A percentile compares a stretch with the other conserved stretches of the same genome.
Conservation (phyloP, 2,797 vertebrate species). For the Leptodactylus fallax region DNA sequence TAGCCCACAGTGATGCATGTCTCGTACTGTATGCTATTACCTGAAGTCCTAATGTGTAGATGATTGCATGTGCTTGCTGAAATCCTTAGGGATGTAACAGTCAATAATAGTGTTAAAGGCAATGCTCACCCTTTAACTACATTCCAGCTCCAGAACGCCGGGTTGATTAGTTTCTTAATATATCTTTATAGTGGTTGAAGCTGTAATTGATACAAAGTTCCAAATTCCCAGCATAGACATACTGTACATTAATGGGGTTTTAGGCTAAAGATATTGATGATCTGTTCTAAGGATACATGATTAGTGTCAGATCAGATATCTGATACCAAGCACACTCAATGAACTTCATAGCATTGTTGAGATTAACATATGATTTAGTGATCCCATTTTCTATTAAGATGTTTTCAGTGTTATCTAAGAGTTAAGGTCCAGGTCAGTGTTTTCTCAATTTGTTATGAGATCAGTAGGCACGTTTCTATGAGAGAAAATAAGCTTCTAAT, state of each 20-base stretch:
- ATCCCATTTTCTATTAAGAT: not conserved
- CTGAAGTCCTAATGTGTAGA: not conserved
- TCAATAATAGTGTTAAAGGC: not conserved
- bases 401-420: not conserved
- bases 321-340: too few relatives aligned
- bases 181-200: too few relatives aligned
- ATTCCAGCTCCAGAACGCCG: too few relatives aligned
- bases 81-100: not conserved
- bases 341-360: not conserved
- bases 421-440: conserved; percentile 13
- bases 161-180: too few relatives aligned
- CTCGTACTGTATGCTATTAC: not conserved
- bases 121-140: not conserved
- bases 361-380: not conserved
- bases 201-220: too few relatives aligned
- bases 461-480: conserved; percentile 34
- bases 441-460: conserved; percentile 17
- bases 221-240: too few relatives aligned
- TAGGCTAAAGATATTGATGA: too few relatives aligned
- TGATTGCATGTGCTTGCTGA: not conserved
- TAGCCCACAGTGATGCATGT: not conserved
- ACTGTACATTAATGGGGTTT: too few relatives aligned
- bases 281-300: too few relatives aligned
- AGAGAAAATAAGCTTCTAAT: conserved; percentile 51
- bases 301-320: too few relatives aligned